Base-by-base conservation (phyloP, 1,140 invertebrate species). In the Anadara kagoshimensis region DNA sequence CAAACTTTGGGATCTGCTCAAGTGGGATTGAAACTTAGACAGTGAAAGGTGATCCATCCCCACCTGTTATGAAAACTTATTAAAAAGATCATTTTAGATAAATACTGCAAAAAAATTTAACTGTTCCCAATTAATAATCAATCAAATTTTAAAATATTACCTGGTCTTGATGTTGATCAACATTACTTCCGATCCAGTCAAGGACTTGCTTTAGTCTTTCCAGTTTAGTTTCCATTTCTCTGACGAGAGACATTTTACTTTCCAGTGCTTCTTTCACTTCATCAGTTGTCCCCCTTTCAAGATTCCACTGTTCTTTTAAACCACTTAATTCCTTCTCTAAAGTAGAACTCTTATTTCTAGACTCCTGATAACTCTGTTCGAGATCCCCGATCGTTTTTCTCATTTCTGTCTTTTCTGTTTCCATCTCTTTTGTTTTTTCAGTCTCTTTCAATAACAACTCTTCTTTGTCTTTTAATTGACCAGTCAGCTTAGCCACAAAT, bases 191-290 rank as follows among this genome's bases (percentile, higher is more conserved):
- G 7, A 36, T 36, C 29, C 29, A 36, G 29, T 36, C 29, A 36
- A 36, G 29, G 29, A 36, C 29, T 36, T 36, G 29, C 7, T 7
- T 36, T 36, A 36, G 29, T 7, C 29, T 36, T 36, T 36, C 29
- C 7, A 36, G 29, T 36, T 36, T 36, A 36, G 7, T 36, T 36
- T 36, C 29, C 29, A 36, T 36, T 16, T 69, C 54, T 49, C 45
- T 65, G 20, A 75, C 43, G 11, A 26, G 18, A 8, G n/a, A 54
- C 18, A 70, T 54, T 16, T 59, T 53, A 41, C 69, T 51, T 44
- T 61, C 22, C 11, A 73, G 26, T 67, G 59, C 51, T 22, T 36
- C 53, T 26, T 75, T 69, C 24, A 56, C 51, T 61, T 66, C 63
- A n/a, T 66, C 22, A 29, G 22, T 14, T 14, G 20, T 26, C 49